These are phyloP conservation scores for Myrmecobius fasciatus DNA, from an alignment of 2,113 vertebrate species.

Conservation along the genomic window DNA sequence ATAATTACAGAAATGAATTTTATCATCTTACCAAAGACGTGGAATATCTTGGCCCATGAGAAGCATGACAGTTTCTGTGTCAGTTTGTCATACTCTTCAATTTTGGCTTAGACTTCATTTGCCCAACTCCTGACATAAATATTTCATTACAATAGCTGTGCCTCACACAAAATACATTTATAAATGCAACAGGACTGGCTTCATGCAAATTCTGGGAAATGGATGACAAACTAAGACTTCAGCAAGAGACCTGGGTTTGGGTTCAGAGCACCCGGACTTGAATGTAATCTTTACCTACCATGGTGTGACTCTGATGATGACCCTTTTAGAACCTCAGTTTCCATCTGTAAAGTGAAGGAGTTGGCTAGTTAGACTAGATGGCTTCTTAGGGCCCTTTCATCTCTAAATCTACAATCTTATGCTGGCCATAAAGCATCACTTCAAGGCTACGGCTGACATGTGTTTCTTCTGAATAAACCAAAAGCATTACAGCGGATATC, in stretches of 20 bases:
- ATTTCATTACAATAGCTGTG: neutral
- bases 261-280: neutral
- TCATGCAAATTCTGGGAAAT: neutral
- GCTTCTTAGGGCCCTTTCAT: neutral
- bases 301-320: neutral
- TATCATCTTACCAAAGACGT: constrained; percentile 6
- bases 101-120: neutral
- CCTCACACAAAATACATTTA: neutral
- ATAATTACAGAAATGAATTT: neutral
- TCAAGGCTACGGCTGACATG: neutral
- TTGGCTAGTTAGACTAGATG: neutral
- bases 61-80: neutral
- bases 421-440: neutral
- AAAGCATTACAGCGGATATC: neutral
- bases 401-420: neutral
- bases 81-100: neutral
- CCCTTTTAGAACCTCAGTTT: neutral
- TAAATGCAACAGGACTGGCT: neutral
- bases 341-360: neutral
- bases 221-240: neutral
- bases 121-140: neutral
- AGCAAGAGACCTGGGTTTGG: neutral
- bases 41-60: constrained; percentile 15
- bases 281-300: neutral
- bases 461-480: neutral